Conservation (phyloP, 1,140 invertebrate genomes). For the Hylaeus volcanicus region DNA sequence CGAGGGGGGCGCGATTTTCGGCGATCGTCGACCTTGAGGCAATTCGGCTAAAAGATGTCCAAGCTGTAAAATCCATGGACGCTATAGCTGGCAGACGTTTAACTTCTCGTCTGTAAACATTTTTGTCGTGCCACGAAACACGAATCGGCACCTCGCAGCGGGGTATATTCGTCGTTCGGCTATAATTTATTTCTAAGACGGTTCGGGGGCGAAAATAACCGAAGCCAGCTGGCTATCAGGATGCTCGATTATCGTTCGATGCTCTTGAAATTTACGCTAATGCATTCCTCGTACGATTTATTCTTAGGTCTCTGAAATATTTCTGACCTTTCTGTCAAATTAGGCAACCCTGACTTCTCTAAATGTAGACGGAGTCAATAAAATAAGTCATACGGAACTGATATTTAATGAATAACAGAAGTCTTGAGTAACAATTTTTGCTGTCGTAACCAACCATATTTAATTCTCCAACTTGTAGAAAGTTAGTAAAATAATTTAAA, state of each 20-base stretch:
- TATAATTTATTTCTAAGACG: constrained; percentile 59
- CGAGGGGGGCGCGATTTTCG: neutral
- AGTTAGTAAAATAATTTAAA: too few species aligned
- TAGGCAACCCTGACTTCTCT: too few species aligned
- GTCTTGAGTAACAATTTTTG: too few species aligned
- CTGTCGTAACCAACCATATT: too few species aligned
- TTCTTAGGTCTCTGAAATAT: neutral
- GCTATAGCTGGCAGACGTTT: constrained; percentile 46
- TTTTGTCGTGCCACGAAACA: constrained; percentile 35
- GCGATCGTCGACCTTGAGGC: constrained; percentile 1
- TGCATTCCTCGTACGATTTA: constrained; percentile 19
- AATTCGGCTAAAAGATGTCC: constrained; percentile 26
- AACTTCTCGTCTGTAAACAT: constrained; percentile 57
- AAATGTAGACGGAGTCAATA: too few species aligned
- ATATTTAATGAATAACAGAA: too few species aligned
- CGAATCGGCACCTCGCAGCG: constrained; percentile 38
- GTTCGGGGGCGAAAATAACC: constrained; percentile 53
- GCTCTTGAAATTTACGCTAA: constrained; percentile 58
- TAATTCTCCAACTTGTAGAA: too few species aligned
- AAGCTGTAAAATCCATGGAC: constrained; percentile 19
- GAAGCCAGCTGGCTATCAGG: constrained; percentile 42
- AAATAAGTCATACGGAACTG: too few species aligned
- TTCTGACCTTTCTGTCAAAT: too few species aligned
- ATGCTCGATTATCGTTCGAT: constrained; percentile 46
- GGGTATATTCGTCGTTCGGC: constrained; percentile 59